Conservation (phyloP, 2,113 vertebrate genomes). For the Antechinus flavipes region DNA sequence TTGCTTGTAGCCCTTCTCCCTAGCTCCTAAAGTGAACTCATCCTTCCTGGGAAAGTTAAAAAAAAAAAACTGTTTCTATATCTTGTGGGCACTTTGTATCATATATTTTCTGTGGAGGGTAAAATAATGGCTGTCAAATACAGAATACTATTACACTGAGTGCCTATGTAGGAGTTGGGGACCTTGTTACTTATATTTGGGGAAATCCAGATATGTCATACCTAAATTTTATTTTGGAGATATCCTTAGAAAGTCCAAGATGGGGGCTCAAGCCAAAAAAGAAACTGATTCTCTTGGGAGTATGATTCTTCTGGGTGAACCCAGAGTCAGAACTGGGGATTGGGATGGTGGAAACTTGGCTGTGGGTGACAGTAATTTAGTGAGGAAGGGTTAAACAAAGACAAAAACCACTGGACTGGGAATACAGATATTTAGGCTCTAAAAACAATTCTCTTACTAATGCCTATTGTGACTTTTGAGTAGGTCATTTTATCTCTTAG, state of each 20-base stretch:
- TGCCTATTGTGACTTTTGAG: background rate
- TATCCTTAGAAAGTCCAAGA: background rate
- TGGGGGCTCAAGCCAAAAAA: background rate
- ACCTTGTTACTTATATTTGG: background rate
- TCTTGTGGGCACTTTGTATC: background rate
- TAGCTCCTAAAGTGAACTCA: background rate
- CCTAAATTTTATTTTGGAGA: background rate
- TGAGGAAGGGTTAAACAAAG: background rate
- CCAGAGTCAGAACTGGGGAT: background rate
- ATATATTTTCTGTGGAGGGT: background rate
- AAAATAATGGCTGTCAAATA: background rate
- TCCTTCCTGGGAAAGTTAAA: background rate
- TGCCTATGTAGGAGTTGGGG: background rate
- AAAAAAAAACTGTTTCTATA: background rate
- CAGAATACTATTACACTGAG: background rate
- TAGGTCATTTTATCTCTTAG: background rate
- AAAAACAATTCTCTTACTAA: background rate
- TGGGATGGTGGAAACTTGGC: background rate
- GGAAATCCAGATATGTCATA: background rate
- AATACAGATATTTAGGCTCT: background rate
- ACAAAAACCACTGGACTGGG: background rate
- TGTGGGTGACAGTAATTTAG: background rate
- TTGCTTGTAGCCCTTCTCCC: background rate
- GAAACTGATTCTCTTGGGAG: background rate
- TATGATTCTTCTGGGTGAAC: background rate